phyloP scores from a whole-genome alignment of 2,113 vertebrate species.

The Butorides virescens region DNA sequence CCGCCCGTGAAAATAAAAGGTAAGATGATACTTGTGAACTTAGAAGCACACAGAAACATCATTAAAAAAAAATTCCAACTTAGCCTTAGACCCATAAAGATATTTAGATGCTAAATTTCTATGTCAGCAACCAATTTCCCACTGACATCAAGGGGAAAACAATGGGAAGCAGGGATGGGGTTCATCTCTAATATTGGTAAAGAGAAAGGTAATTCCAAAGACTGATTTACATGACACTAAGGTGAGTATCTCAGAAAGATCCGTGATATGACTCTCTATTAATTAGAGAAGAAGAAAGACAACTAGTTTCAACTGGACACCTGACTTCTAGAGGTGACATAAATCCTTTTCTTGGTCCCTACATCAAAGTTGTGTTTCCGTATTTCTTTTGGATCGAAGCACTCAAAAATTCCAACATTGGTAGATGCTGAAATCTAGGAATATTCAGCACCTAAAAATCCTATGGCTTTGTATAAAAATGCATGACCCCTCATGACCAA shows the following conservation, averaged over 20 bases:
- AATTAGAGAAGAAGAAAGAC: not conserved
- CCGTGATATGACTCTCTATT: not conserved
- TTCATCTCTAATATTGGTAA: not conserved
- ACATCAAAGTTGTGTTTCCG: not conserved
- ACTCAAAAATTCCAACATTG: not conserved
- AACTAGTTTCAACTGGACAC: not conserved
- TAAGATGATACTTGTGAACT: not conserved
- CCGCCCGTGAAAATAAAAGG: not conserved
- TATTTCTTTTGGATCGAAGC: not conserved
- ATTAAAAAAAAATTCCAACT: not conserved
- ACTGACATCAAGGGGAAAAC: not conserved
- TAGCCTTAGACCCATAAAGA: not conserved
- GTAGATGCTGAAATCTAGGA: not conserved
- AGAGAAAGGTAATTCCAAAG: not conserved
- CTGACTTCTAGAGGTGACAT: not conserved
- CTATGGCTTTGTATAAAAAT: not conserved
- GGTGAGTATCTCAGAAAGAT: not conserved
- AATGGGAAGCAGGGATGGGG: not conserved
- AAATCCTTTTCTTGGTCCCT: not conserved
- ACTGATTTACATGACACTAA: not conserved
- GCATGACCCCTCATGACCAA: not conserved
- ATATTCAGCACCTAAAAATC: not conserved
- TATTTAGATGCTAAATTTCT: not conserved
- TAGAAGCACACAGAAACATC: not conserved
- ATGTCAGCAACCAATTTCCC: not conserved